These are phyloP conservation scores for Copsychus sechellarum DNA, from an alignment of 2,113 vertebrate species.

Conservation along the genomic window DNA sequence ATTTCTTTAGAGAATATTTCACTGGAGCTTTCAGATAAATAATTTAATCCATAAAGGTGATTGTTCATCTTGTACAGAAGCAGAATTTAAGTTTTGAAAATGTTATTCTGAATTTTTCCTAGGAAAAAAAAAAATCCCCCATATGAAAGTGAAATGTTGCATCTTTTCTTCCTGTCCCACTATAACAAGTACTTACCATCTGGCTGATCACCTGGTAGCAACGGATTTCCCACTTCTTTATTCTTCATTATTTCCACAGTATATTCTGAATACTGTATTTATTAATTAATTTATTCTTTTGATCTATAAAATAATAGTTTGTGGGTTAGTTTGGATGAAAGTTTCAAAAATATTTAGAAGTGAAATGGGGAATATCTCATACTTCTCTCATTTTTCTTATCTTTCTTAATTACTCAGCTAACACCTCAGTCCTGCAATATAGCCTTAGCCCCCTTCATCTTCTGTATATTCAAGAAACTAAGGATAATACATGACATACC, in stretches of 20 bases:
- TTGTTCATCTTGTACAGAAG: neutral
- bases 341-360: neutral
- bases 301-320: neutral
- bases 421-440: neutral
- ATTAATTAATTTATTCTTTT: slow-evolving; percentile 23
- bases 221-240: neutral
- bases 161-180: neutral
- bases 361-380: neutral
- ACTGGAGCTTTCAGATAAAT: neutral
- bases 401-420: neutral
- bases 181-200: neutral
- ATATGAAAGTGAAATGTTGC: fast-evolving
- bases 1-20: neutral
- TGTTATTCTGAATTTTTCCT: neutral
- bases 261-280: neutral
- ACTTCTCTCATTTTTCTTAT: neutral
- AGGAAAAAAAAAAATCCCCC: neutral
- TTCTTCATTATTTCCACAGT: neutral
- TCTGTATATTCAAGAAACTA: neutral
- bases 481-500: neutral
- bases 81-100: neutral
- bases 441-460: neutral
- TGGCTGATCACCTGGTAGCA: neutral
- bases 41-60: neutral
- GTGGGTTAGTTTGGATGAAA: neutral